Conservation (phyloP, 1,140 invertebrate genomes). For the Drosophila sturtevanti region DNA sequence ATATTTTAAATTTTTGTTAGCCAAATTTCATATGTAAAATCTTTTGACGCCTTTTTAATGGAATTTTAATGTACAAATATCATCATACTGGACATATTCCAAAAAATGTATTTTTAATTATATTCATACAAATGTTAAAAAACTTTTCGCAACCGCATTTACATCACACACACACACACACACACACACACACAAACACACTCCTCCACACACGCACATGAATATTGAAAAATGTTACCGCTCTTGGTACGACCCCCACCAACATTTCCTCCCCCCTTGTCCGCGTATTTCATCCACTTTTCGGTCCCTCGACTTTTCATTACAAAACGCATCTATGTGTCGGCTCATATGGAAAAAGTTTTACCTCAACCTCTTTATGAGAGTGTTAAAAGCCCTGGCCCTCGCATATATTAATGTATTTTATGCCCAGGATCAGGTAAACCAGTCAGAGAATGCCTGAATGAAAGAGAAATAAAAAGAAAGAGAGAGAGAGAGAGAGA, state of each 20-base stretch:
- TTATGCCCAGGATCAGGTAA: slow-evolving; percentile 29
- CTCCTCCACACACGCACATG: slow-evolving; percentile 43
- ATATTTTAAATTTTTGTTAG: slow-evolving; percentile 8
- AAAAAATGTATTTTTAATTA: slow-evolving; percentile 72
- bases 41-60: slow-evolving; percentile 64
- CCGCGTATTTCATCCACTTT: not conserved
- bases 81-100: slow-evolving; percentile 27
- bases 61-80: slow-evolving; percentile 77
- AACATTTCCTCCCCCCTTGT: slow-evolving; percentile 1
- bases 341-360: slow-evolving; percentile 69
- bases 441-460: not conserved
- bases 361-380: slow-evolving; percentile 41
- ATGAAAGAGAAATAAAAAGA: slow-evolving; percentile 5
- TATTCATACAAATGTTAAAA: slow-evolving; percentile 81
- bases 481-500: not conserved
- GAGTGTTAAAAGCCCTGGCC: slow-evolving; percentile 75
- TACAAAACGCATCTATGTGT: slow-evolving; percentile 58
- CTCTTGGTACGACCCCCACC: slow-evolving; percentile 19
- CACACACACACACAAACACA: slow-evolving; percentile 2
- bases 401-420: slow-evolving; percentile 74
- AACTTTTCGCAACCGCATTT: slow-evolving; percentile 64
- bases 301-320: slow-evolving; percentile 56
- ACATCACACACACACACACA: slow-evolving; percentile 49
- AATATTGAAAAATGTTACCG: slow-evolving; percentile 70
- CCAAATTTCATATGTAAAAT: slow-evolving; percentile 26